Evolutionary conservation across 2,888 invertebrate genomes (phyloP), one percentile per base, ranked within the genome.

Genomic region (Caenorhabditis macrosperma): DNA sequence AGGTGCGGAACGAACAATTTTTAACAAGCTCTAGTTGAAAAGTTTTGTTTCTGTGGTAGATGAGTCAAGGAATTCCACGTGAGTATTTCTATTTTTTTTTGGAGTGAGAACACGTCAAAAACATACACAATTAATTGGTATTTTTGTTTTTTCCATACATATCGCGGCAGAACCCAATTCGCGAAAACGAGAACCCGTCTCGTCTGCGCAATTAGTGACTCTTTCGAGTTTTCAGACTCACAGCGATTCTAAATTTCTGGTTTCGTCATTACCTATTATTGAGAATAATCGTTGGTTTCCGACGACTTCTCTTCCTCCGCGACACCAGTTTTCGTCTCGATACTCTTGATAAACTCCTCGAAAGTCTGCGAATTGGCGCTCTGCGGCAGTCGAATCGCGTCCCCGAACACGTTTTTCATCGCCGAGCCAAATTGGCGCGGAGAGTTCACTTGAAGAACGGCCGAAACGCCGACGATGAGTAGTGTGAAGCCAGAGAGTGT

Each of bases 401-500:
- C 86, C 60, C 86, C 86, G 44, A 86, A 86, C 52, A 77, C 63
- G 6, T 50, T 69, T 81, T 81, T 81, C 86, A 89, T 87, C 66
- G 84, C 82, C 55, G 78, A 24, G 44, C 89, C 89, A 84, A 89
- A 89, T 50, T 89, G 86, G 67, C 84, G 83, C 15, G 88, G 88
- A 3, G 88, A 84, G 75, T 87, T 86, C 17, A 90, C 89, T 75
- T 88, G 78, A n/a, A 88, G 82, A 4, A 82, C 12, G 12, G 84
- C 83, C 7, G 88, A 86, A n/a, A 89, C 85, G 38, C 87, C 88
- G 20, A 89, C 83, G 26, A 89, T 60, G 35, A 88, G n/a, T 33
- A 88, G 76, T 10, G 85, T 79, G 82, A 88, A 89, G 4, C 89
- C 88, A 59, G 87, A 88, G 17, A 87, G 84, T 63, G 89, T 88